Evolutionary conservation across 2,888 invertebrate genomes (phyloP), one percentile per base, ranked within the genome.

Genomic region (Euproctis similis): DNA sequence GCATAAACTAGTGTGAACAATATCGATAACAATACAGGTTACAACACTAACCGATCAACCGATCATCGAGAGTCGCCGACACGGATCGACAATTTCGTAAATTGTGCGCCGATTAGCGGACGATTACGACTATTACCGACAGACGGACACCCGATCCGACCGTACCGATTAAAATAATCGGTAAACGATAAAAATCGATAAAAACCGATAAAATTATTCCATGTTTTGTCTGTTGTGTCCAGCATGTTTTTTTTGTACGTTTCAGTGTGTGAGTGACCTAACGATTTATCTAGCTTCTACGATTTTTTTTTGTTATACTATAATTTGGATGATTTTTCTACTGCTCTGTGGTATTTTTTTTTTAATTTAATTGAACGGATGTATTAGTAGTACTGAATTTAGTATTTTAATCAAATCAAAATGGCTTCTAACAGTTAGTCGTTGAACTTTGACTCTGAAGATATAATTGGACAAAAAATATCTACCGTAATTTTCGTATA

Each of bases 61-160:
- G 59, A 59, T 63, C 60, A 65, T 64, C 73, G 70, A 62, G 55
- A 70, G 71, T 71, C 70, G 78, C 76, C 78, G 81, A 75, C 81
- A 80, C 73, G 77, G 77, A 72, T 77, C 76, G 70, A 82, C 81
- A 81, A 84, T 84, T 84, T 84, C 59, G 82, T 82, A 84, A 84
- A 84, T 84, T 78, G 81, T 80, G 67, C 72, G 52, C 77, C 82
- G 82, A 82, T 84, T 82, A 84, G 82, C 81, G 80, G 60, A 60
- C 81, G 81, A 80, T 82, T 82, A 84, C 82, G 75, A 65, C 71
- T 63, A 80, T 82, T 82, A 82, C 77, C 59, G 75, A 61, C 75
- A 72, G 77, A 71, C 81, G 78, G 75, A 82, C 82, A 81, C 82
- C 81, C 80, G 80, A 66, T 68, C 62, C 60, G 54, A 49, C 53